A percentile compares a stretch with the other conserved stretches of the same genome.
phyloP scores from a whole-genome alignment of 2,888 invertebrate genomes.

The Masnerella sp. region DNA sequence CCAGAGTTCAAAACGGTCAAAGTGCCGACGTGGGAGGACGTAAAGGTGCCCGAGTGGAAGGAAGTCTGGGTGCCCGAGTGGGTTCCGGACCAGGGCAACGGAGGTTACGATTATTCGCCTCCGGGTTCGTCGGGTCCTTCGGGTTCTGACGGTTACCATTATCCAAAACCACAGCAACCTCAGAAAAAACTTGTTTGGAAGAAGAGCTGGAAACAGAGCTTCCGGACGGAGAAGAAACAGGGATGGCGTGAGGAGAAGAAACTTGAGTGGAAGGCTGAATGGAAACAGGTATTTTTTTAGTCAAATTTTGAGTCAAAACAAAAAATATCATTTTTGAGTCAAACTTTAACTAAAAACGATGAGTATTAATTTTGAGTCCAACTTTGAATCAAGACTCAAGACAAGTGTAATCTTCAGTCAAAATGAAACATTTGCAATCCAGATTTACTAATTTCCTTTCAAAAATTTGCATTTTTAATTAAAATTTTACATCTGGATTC shows the following conservation, averaged over 20 bases:
- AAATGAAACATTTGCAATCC: too few relatives aligned
- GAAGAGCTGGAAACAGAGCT: constrained; percentile 83
- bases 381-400: too few relatives aligned
- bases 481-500: too few relatives aligned
- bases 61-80: constrained; percentile 83
- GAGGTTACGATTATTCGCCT: constrained; percentile 80
- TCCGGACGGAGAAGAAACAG: constrained; percentile 79
- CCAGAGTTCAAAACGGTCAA: constrained; percentile 84
- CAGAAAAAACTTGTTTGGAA: constrained; percentile 86
- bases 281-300: too few relatives aligned
- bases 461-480: too few relatives aligned
- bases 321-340: too few relatives aligned
- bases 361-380: too few relatives aligned
- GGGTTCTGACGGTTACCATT: constrained; percentile 82
- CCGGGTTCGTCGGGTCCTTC: too few relatives aligned
- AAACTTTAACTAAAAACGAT: too few relatives aligned
- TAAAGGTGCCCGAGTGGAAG: constrained; percentile 85
- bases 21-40: constrained; percentile 84
- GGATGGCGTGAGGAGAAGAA: constrained; percentile 70
- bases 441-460: too few relatives aligned
- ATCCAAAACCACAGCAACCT: constrained; percentile 84
- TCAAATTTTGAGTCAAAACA: too few relatives aligned
- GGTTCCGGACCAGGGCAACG: constrained; percentile 79
- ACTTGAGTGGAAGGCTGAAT: constrained; percentile 81
- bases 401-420: too few relatives aligned